A percentile compares a stretch with the other conserved stretches of the same genome.
These are phyloP conservation scores for Idaea aversata DNA, from an alignment of 2,888 invertebrate species.

Conservation along the genomic window DNA sequence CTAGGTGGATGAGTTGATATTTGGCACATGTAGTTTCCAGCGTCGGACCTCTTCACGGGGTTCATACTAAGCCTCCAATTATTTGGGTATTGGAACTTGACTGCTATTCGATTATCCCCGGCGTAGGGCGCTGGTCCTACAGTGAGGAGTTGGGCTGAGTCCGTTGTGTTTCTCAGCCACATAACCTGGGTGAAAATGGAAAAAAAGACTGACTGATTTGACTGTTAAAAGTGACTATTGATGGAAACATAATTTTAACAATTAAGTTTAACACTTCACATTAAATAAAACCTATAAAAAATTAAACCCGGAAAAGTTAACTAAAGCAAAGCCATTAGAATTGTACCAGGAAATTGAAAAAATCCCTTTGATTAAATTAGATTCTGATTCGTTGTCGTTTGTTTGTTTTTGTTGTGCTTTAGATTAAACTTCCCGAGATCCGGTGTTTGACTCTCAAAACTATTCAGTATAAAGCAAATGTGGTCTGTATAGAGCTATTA, in stretches of 20 bases:
- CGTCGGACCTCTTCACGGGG: slow-evolving; percentile 85
- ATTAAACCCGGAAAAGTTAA: no score
- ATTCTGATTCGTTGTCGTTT: neutral
- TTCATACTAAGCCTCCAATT: slow-evolving; percentile 86
- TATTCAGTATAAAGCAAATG: slow-evolving; percentile 7
- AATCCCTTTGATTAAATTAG: neutral
- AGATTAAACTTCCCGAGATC: neutral
- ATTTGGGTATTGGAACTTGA: slow-evolving; percentile 85
- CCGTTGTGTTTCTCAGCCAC: slow-evolving; percentile 83
- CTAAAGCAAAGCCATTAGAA: no score
- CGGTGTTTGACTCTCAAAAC: neutral
- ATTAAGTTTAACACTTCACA: no score
- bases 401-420: neutral
- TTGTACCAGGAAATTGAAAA: neutral
- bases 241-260: no score
- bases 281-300: no score
- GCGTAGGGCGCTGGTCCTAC: slow-evolving; percentile 83
- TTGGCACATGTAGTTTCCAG: slow-evolving; percentile 89
- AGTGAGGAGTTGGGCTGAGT: slow-evolving; percentile 83
- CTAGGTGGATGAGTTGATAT: slow-evolving; percentile 90
- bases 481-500: slow-evolving; percentile 16
- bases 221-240: neutral
- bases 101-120: slow-evolving; percentile 82
- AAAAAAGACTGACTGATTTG: slow-evolving; percentile 8
- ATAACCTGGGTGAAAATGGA: slow-evolving; percentile 74